Conservation (phyloP, 1,140 invertebrate species). For the Chrysoperla carnea region DNA sequence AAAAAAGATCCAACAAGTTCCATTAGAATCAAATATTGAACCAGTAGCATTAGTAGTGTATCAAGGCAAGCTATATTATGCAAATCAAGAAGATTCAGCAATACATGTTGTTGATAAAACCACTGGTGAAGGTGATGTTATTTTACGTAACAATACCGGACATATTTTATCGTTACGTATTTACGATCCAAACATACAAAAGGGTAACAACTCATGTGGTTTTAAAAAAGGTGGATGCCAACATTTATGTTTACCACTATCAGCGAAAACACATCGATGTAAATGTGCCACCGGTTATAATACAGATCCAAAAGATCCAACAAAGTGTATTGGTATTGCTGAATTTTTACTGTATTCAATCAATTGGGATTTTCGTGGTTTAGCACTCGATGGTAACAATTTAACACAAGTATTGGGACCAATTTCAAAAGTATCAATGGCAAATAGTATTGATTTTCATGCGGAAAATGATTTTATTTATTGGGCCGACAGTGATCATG, state of each 20-base stretch:
- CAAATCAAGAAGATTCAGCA: constrained; percentile 31
- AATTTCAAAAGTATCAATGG: constrained; percentile 56
- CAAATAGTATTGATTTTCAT: constrained; percentile 58
- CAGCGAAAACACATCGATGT: constrained; percentile 34
- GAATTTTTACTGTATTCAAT: constrained; percentile 62
- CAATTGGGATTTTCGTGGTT: constrained; percentile 55
- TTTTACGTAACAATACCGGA: constrained; percentile 29
- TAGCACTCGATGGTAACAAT: constrained; percentile 30
- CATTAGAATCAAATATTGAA: constrained; percentile 8
- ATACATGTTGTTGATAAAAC: constrained; percentile 37
- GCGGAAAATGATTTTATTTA: constrained; percentile 51
- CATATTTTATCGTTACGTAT: constrained; percentile 46
- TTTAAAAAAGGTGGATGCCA: constrained; percentile 44
- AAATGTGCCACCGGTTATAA: constrained; percentile 59
- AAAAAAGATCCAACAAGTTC: constrained; percentile 23
- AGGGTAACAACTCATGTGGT: constrained; percentile 30
- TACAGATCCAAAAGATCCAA: constrained; percentile 29
- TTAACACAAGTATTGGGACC: constrained; percentile 44
- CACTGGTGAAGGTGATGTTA: constrained; percentile 18
- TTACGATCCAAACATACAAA: constrained; percentile 46
- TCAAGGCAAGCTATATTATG: constrained; percentile 35
- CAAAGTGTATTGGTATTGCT: constrained; percentile 30
- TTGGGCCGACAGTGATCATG: constrained; percentile 64
- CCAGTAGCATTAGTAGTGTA: constrained; percentile 39
- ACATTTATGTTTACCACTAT: constrained; percentile 61